These are phyloP conservation scores for Lepilemur ruficaudatus DNA, from an alignment of 2,797 vertebrate genomes.

Conservation along the genomic window DNA sequence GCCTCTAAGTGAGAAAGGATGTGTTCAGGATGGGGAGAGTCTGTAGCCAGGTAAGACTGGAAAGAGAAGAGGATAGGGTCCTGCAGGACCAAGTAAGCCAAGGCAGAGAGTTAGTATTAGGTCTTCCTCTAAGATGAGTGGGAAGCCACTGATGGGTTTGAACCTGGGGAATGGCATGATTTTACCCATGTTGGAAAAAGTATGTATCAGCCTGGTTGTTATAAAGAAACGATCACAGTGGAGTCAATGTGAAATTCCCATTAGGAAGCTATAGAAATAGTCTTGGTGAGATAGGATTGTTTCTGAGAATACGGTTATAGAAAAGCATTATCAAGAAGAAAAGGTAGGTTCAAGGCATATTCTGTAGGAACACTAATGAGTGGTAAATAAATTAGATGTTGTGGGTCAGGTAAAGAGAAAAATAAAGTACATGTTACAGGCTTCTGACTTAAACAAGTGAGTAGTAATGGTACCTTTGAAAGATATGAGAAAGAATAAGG, in stretches of 20 bases:
- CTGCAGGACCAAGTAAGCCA: rapidly evolving
- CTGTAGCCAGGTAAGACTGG: no score
- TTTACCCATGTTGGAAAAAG: neutral
- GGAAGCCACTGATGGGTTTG: neutral
- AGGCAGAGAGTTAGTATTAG: neutral
- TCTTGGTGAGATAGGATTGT: neutral
- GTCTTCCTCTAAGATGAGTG: neutral
- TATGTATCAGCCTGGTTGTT: neutral
- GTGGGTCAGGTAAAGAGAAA: neutral
- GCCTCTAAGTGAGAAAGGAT: neutral
- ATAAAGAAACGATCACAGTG: neutral
- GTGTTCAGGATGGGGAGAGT: neutral
- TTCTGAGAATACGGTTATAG: neutral
- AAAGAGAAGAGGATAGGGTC: neutral
- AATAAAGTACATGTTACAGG: neutral
- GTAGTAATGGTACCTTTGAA: neutral
- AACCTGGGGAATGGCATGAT: neutral
- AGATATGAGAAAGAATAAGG: neutral
- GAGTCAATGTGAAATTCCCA: neutral
- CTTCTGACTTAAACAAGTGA: neutral
- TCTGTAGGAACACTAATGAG: neutral
- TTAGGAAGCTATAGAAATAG: neutral
- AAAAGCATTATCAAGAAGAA: neutral
- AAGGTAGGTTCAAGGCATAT: neutral
- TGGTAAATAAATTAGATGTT: neutral